Evolutionary conservation across 2,888 invertebrate genomes (phyloP), one percentile per base, ranked within the genome.

Genomic region (Phaedon cochleariae): DNA sequence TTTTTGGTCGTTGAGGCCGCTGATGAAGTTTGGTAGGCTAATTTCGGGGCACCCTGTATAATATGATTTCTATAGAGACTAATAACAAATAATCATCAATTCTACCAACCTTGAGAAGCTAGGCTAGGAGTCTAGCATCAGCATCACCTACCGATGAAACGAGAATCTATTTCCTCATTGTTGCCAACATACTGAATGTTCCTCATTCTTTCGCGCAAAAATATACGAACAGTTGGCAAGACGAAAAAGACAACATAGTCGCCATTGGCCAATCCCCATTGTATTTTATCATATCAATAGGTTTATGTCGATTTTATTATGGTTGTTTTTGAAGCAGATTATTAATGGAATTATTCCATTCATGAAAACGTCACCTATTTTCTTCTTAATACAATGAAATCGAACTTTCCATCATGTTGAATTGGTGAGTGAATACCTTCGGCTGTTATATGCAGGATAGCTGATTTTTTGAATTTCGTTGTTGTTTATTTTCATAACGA

Each of bases 381-480:
- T 55, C 12, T 59, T 61, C 22, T 26, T 6, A 49, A 57, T 63
- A 59, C 22, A 55, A 45, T 61, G 49, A 65, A 57, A 61, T 61
- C 15, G 20, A 45, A n/a, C 31, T 26, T 51, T 20, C 52, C 55
- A 31, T 61, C 61, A 68, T 71, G 68, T 66, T 68, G 59, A 64
- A 57, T 52, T 64, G 68, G 70, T 71, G 62, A 59, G 70, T 65
- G 22, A 17, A n/a, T 55, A 34, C 51, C 41, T 22, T 26, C 5
- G 48, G 18, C 34, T 51, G 34, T 57, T 45, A 15, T 64, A 48
- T 57, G 67, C 54, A 61, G 58, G 59, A 51, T 52, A 62, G 64
- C n/a, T n/a, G n/a, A n/a, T n/a, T n/a, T 65, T 68, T 71, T 69
- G 64, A 69, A 71, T 67, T 68, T 60, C 69, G 59, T 65, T 67